Evolutionary conservation across 2,888 invertebrate genomes (phyloP).

Genomic region (Lymantria monacha): DNA sequence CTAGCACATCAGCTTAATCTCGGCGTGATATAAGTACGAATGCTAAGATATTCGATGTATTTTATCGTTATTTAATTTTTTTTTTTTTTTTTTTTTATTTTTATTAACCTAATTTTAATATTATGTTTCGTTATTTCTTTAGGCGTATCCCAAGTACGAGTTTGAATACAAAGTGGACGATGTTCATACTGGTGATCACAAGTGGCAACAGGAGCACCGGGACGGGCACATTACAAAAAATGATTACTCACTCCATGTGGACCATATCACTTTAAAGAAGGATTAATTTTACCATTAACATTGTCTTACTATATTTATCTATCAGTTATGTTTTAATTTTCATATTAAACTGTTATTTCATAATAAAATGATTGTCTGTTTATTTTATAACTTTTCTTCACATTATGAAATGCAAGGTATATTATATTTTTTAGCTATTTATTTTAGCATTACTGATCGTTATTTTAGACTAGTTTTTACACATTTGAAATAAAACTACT

Average conservation of each 20-base stretch:
- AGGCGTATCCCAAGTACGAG: conserved; percentile 46
- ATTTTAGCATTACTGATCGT: no score
- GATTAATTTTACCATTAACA: no score
- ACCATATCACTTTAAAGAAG: not conserved
- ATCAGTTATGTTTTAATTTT: not conserved
- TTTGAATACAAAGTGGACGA: conserved; percentile 54
- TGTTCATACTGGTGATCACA: conserved; percentile 76
- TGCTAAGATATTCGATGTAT: no score
- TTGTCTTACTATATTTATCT: not conserved
- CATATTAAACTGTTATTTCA: not conserved
- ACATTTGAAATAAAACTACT: no score
- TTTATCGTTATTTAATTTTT: not conserved
- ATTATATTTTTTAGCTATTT: not conserved
- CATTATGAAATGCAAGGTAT: no score
- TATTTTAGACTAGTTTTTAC: no score
- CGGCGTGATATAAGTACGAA: no score
- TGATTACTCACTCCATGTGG: conserved; percentile 52
- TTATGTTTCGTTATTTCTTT: not conserved
- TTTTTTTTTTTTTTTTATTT: not conserved
- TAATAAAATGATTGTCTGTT: not conserved
- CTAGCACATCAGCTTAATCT: no score
- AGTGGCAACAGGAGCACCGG: conserved; percentile 69
- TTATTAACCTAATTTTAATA: not conserved
- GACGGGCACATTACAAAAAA: conserved; percentile 69
- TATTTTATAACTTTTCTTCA: not conserved